These are phyloP conservation scores for Melierax canorus DNA, from an alignment of 2,113 vertebrate species.

Conservation along the genomic window DNA sequence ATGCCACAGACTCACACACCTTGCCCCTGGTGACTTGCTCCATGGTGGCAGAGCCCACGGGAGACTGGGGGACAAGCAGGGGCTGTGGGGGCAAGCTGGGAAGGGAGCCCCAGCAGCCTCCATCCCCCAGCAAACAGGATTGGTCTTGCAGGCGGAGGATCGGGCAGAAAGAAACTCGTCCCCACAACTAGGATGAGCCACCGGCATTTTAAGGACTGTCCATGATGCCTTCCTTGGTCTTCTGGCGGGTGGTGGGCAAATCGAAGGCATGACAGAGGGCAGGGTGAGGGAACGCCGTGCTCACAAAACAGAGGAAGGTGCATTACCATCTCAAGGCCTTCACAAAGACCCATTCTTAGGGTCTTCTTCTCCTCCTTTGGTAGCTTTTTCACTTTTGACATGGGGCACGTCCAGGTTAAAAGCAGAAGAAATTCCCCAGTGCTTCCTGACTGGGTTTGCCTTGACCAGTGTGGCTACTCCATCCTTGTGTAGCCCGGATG, in stretches of 20 bases:
- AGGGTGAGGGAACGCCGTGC: fast-evolving
- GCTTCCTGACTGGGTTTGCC: not conserved
- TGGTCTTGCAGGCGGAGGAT: fast-evolving
- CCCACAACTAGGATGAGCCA: fast-evolving
- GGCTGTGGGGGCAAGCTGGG: not conserved
- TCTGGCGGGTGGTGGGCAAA: not conserved
- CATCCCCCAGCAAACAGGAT: not conserved
- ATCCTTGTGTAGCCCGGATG: fast-evolving
- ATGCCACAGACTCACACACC: not conserved
- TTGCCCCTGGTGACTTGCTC: not conserved
- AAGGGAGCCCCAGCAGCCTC: not conserved
- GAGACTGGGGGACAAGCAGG: not conserved
- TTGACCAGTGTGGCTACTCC: not conserved
- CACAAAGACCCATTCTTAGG: not conserved
- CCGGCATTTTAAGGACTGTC: not conserved
- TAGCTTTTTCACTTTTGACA: not conserved
- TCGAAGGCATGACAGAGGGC: not conserved
- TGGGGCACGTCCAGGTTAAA: not conserved
- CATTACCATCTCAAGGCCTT: not conserved
- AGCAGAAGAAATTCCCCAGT: not conserved
- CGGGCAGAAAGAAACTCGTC: not conserved
- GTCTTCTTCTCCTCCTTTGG: not conserved
- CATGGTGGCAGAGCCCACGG: not conserved
- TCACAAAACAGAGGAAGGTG: not conserved
- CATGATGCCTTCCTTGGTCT: not conserved